These are phyloP conservation scores for Drosophila anomelani DNA, from an alignment of 2,888 invertebrate species.

Conservation along the genomic window DNA sequence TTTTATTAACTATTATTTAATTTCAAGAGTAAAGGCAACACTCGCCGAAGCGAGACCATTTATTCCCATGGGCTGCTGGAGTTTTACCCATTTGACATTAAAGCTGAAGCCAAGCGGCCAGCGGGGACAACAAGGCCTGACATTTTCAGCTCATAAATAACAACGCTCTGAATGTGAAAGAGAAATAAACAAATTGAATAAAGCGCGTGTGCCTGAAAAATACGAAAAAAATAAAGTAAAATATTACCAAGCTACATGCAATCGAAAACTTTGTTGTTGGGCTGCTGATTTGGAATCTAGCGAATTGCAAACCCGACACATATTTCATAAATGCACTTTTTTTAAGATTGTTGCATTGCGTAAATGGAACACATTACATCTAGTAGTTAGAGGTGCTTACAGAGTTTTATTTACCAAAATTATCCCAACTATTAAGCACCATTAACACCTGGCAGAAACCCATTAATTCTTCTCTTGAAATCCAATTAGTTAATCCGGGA, in stretches of 20 bases:
- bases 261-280: constrained; percentile 8
- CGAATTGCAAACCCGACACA: constrained; percentile 21
- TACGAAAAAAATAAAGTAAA: background rate
- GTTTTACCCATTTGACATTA: constrained; percentile 31
- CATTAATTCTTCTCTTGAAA: background rate
- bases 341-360: constrained; percentile 1
- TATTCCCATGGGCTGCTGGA: constrained; percentile 6
- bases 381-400: background rate
- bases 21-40: background rate
- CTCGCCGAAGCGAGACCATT: background rate
- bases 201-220: constrained; percentile 14
- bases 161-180: constrained; percentile 16
- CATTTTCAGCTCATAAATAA: constrained; percentile 48
- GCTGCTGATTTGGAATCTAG: constrained; percentile 19
- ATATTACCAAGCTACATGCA: background rate
- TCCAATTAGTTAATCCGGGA: constrained; percentile 1
- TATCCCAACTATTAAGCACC: background rate
- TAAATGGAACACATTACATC: constrained; percentile 8
- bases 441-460: background rate
- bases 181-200: constrained; percentile 30
- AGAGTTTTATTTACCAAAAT: background rate
- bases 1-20: background rate
- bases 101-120: constrained; percentile 29
- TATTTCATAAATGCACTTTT: constrained; percentile 22
- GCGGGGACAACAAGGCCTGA: constrained; percentile 32